These are phyloP conservation scores for Neosalanx taihuensis DNA, from an alignment of 2,797 vertebrate genomes.

Conservation along the genomic window DNA sequence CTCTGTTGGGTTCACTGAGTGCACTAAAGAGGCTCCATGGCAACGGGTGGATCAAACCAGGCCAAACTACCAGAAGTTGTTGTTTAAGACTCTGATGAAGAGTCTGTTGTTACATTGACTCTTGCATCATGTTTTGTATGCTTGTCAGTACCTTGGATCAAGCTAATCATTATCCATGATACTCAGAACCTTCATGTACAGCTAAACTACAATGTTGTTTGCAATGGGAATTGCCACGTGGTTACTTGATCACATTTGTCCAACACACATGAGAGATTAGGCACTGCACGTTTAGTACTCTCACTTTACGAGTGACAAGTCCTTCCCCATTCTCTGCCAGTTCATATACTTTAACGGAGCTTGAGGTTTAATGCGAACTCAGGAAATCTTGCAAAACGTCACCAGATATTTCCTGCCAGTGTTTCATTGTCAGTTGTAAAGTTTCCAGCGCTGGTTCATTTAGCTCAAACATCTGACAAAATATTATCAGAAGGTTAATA, in stretches of 20 bases:
- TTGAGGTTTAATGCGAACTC: slow-evolving; percentile 55
- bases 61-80: no score
- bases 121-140: no score
- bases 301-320: slow-evolving; percentile 26
- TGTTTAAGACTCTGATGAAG: no score
- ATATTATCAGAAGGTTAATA: slow-evolving; percentile 54
- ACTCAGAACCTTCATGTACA: background rate
- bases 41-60: background rate
- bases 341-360: slow-evolving; percentile 53
- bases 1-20: background rate
- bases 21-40: no score
- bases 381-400: slow-evolving; percentile 57
- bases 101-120: no score
- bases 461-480: slow-evolving; percentile 56
- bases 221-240: background rate
- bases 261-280: slow-evolving; percentile 38
- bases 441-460: slow-evolving; percentile 58
- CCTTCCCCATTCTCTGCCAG: slow-evolving; percentile 52
- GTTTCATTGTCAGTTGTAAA: slow-evolving; percentile 55
- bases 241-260: background rate
- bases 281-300: slow-evolving; percentile 38
- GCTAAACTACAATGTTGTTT: background rate
- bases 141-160: no score
- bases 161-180: no score
- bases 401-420: slow-evolving; percentile 62